Evolutionary conservation across 2,888 invertebrate genomes (phyloP).

Genomic region (Teleogryllus oceanicus): DNA sequence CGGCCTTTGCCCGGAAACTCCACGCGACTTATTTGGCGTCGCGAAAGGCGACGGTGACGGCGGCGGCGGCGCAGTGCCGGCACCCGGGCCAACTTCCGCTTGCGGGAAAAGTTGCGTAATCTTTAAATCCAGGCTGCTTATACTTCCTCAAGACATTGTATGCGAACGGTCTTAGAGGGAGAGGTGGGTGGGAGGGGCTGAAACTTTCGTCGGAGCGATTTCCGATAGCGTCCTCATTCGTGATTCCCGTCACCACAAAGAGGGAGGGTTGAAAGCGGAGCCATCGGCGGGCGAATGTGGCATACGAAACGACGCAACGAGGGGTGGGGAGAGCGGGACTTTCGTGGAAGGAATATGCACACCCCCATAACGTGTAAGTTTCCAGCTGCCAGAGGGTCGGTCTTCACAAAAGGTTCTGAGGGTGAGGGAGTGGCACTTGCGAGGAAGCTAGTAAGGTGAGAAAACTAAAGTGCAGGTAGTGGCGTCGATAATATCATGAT

Average conservation of each 20-base stretch:
- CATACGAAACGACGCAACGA: not conserved
- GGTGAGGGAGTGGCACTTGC: too few species aligned
- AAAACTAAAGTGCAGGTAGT: too few species aligned
- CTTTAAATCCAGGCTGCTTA: conserved; percentile 18
- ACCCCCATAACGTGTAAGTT: too few species aligned
- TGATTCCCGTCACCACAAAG: conserved; percentile 18
- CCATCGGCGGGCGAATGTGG: not conserved
- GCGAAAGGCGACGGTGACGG: not conserved
- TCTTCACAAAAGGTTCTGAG: too few species aligned
- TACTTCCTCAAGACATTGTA: conserved; percentile 4
- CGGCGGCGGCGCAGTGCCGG: not conserved
- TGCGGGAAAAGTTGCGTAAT: not conserved
- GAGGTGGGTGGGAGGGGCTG: not conserved
- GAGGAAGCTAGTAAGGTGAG: too few species aligned
- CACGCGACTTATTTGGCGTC: not conserved
- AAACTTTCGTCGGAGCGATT: not conserved
- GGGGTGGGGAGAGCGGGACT: not conserved
- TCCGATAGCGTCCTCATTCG: not conserved
- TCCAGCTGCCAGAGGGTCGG: too few species aligned
- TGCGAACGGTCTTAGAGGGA: conserved; percentile 1
- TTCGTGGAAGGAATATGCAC: too few species aligned
- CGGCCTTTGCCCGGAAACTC: too few species aligned
- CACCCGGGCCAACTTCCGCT: not conserved
- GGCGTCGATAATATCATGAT: too few species aligned
- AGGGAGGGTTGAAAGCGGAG: not conserved